Conservation (phyloP, 1,140 invertebrate species). For the Drepana arcuata region DNA sequence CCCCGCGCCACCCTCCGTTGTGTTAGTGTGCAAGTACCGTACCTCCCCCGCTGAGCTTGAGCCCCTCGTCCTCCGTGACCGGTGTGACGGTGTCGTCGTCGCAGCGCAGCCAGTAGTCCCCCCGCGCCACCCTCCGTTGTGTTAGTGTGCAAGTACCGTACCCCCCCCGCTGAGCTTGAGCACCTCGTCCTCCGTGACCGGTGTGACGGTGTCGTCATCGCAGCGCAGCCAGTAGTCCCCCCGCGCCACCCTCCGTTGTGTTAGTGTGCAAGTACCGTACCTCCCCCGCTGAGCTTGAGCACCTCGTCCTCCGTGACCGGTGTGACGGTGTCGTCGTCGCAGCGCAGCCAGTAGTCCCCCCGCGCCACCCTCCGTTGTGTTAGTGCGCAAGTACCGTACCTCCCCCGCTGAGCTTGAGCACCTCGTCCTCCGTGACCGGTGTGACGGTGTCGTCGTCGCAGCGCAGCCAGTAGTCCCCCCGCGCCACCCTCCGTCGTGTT, state of each 20-base stretch:
- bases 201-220: conserved; percentile 96
- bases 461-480: conserved; percentile 86
- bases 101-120: conserved; percentile 91
- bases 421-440: conserved; percentile 91
- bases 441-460: conserved; percentile 97
- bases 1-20: no score
- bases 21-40: no score
- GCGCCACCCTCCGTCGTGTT: no score
- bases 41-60: conserved; percentile 97
- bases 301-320: conserved; percentile 93
- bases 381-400: no score
- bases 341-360: conserved; percentile 89
- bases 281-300: conserved; percentile 96
- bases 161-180: conserved; percentile 97
- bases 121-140: no score
- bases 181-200: conserved; percentile 93
- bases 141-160: no score
- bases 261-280: no score
- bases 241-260: no score
- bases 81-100: conserved; percentile 96
- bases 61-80: conserved; percentile 91
- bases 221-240: conserved; percentile 91
- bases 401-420: conserved; percentile 96
- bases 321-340: conserved; percentile 97
- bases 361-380: no score